These are phyloP conservation scores for Diceros bicornis DNA, from an alignment of 2,797 vertebrate species.

Conservation along the genomic window DNA sequence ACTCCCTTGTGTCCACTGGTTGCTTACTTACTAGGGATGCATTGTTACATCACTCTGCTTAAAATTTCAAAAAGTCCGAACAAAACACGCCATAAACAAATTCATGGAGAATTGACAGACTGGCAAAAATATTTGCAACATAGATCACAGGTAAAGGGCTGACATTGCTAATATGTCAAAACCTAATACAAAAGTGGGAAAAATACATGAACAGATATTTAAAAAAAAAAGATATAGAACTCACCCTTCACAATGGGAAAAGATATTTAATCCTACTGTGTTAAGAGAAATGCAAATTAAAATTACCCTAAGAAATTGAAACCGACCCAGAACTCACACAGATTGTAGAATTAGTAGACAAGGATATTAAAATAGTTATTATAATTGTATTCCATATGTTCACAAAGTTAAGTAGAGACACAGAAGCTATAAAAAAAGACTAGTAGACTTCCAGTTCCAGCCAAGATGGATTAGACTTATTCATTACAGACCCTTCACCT, in stretches of 20 bases:
- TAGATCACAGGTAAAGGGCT: neutral
- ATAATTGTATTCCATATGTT: neutral
- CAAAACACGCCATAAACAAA: neutral
- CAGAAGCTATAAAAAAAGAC: neutral
- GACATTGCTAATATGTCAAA: neutral
- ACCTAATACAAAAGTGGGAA: neutral
- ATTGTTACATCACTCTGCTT: neutral
- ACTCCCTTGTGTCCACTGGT: neutral
- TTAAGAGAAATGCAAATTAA: neutral
- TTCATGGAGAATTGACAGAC: neutral
- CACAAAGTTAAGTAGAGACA: neutral
- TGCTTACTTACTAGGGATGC: neutral
- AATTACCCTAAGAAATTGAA: neutral
- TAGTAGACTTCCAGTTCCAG: neutral
- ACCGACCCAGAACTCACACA: neutral
- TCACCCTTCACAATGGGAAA: neutral
- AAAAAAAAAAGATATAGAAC: neutral
- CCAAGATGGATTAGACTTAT: neutral
- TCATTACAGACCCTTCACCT: neutral
- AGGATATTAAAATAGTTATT: too few relatives aligned
- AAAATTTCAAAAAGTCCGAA: neutral
- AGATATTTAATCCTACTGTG: neutral
- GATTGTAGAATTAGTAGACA: neutral
- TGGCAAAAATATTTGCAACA: neutral
- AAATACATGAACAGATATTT: neutral